Base-by-base conservation (phyloP, 2,888 invertebrate species). In the Acrobeloides nanus region DNA sequence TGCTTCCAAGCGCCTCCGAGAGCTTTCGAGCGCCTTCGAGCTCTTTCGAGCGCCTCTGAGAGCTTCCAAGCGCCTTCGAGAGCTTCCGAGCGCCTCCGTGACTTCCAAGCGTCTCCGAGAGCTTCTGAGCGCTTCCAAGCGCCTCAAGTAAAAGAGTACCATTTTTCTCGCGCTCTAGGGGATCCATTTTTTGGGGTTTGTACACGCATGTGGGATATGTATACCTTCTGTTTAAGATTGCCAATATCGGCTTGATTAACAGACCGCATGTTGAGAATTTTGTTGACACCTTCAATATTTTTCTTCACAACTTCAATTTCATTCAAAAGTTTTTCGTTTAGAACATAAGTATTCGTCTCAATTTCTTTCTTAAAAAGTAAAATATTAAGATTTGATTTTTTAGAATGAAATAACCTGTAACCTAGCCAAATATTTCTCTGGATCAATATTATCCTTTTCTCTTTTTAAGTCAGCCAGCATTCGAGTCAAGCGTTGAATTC, bases 321-420 rank as follows among this genome's bases (percentile, higher is more conserved):
- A 62, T 83, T 81, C 0, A 86, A 86, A 43, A 88, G 74, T 71
- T 87, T 85, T 67, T 86, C 86, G 55, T 83, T 83, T 0, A 83
- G 82, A 52, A 88, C 79, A 74, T 84, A 86, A 50, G 78, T 80
- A 70, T 84, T 84, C 31, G 84, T 81, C 76, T 84, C 82, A 32
- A 83, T 81, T 76, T 86, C 86, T 72, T 86, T 85, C 64, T 68
- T 33, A 24, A 52, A 38, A 4, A 12, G 5, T 8, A 4, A 25
- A 21, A 8, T 29, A 6, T 48, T 7, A 18, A 8, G n/a, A 10
- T 29, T 6, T 18, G n/a, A n/a, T n/a, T n/a, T n/a, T n/a, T n/a
- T n/a, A n/a, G n/a, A n/a, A n/a, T n/a, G n/a, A n/a, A n/a, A 15
- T 38, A 17, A 61, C 62, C 66, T 84, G 82, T 56, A 86, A 75